phyloP scores from a whole-genome alignment of 1,140 invertebrate genomes.

The Atta colombica region DNA sequence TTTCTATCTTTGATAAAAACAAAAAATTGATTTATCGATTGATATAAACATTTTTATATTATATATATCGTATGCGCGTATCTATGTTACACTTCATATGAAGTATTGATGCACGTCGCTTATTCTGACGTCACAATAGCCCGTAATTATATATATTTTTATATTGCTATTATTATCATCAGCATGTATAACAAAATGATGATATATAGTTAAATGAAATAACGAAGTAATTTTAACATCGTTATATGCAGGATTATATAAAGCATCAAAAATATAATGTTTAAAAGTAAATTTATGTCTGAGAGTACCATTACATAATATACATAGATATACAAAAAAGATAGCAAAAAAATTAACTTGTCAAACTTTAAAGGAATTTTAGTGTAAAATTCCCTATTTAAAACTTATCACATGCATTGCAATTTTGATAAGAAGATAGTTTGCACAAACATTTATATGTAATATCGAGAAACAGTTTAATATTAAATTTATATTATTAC shows the following conservation, averaged over 20 bases:
- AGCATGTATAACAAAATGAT: not conserved
- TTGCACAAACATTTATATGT: not conserved
- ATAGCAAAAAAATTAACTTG: not conserved
- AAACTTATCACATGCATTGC: too few species aligned
- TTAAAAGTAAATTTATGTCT: not conserved
- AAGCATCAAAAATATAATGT: not conserved
- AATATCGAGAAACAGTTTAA: not conserved
- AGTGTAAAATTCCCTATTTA: too few species aligned
- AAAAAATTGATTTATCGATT: conserved; percentile 7
- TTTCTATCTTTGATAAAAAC: not conserved
- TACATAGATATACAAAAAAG: too few species aligned
- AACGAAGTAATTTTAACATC: not conserved
- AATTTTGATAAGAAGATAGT: not conserved
- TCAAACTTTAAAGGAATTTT: too few species aligned
- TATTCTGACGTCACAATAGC: conserved; percentile 3
- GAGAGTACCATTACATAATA: not conserved
- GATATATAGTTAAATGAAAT: not conserved
- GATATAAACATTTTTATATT: not conserved
- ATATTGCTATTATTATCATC: not conserved
- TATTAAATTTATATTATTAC: not conserved
- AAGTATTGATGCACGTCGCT: not conserved
- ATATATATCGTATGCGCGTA: not conserved
- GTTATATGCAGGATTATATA: not conserved
- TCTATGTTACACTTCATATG: not conserved
- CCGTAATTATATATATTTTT: not conserved